phyloP scores from a whole-genome alignment of 2,113 vertebrate species.

The Spheniscus mendiculus region DNA sequence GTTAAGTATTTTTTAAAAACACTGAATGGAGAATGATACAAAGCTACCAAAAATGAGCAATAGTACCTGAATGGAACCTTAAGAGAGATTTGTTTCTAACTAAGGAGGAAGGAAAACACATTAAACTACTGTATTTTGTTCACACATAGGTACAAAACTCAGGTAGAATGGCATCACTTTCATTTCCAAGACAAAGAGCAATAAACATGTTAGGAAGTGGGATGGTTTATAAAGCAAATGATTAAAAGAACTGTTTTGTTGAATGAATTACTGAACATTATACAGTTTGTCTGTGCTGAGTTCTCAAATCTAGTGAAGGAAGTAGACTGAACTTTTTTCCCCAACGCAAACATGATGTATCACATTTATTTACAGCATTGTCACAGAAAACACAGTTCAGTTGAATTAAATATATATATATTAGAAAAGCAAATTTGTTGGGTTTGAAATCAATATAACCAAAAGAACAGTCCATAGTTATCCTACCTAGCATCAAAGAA shows the following conservation, averaged over 20 bases:
- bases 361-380: background rate
- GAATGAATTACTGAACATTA: background rate
- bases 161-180: background rate
- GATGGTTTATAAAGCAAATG: background rate
- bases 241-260: background rate
- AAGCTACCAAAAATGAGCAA: background rate
- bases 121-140: background rate
- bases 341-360: background rate
- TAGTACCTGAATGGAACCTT: background rate
- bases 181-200: background rate
- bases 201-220: background rate
- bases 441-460: background rate
- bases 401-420: background rate
- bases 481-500: background rate
- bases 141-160: background rate
- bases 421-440: background rate
- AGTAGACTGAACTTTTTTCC: background rate
- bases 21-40: background rate
- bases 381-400: background rate
- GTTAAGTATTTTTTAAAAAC: background rate
- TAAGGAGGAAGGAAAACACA: background rate
- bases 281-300: background rate
- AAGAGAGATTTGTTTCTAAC: background rate
- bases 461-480: background rate
- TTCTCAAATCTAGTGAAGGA: background rate